A percentile compares a stretch with the other conserved stretches of the same genome.
Conservation (phyloP, 2,113 vertebrate genomes). For the Pelmatolapia mariae region DNA sequence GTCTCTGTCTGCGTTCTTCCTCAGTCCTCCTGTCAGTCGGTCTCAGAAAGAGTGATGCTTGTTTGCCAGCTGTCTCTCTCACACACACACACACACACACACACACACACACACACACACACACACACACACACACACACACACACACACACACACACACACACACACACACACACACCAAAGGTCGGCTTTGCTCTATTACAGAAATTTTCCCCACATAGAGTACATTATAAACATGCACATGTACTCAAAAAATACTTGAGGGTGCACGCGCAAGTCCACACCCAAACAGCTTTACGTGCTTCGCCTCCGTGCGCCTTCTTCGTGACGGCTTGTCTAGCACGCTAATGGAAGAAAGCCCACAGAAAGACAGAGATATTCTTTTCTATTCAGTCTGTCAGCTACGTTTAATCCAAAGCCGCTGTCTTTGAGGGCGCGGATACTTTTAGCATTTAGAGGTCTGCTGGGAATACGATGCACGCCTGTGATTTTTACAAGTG, state of each 20-base stretch:
- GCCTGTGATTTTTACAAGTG: constrained; percentile 30
- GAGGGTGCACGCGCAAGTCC: background rate
- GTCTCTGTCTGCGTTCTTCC: background rate
- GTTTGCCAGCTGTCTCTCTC: constrained; percentile 37
- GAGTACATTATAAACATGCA: background rate
- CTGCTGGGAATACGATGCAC: constrained; percentile 28
- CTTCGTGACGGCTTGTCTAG: background rate
- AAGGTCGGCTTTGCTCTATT: background rate
- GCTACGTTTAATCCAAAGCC: constrained; percentile 31
- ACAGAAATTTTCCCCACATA: background rate
- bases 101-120: background rate
- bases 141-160: background rate
- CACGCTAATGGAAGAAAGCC: constrained; percentile 19
- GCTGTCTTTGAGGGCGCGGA: constrained; percentile 3
- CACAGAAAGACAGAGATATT: constrained; percentile 10
- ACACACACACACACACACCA: background rate
- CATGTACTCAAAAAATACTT: background rate
- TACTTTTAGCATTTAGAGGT: constrained; percentile 30
- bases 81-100: background rate
- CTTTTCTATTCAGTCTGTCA: constrained; percentile 44
- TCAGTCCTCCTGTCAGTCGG: constrained; percentile 31
- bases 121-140: background rate
- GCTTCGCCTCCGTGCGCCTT: background rate
- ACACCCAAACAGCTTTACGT: background rate
- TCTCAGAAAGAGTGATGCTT: constrained; percentile 6